Conservation (phyloP, 2,888 invertebrate genomes). For the Limnephilus marmoratus region DNA sequence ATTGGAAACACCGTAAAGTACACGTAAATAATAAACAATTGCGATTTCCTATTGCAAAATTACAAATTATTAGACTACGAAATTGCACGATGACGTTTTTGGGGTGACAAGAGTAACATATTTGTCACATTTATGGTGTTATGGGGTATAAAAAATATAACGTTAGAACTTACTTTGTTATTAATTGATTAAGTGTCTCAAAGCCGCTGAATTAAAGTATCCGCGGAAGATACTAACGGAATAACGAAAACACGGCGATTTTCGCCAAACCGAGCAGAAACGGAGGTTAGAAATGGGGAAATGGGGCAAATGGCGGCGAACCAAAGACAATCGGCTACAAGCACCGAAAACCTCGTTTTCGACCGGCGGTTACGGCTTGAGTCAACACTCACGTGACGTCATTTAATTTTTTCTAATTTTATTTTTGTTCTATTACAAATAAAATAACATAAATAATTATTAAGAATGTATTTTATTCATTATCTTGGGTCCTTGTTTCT, state of each 20-base stretch:
- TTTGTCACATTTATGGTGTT: neutral
- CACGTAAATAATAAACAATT: neutral
- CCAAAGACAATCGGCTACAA: neutral
- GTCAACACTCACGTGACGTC: neutral
- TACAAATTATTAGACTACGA: neutral
- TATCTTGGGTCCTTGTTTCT: too few species aligned
- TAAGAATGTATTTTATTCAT: too few species aligned
- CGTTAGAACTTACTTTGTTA: neutral
- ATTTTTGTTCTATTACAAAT: too few species aligned
- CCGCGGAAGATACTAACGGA: neutral
- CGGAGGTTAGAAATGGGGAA: neutral
- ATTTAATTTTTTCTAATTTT: neutral
- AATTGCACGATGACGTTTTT: neutral
- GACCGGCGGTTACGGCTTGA: neutral
- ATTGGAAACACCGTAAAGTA: neutral
- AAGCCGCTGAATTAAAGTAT: neutral
- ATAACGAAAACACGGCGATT: neutral
- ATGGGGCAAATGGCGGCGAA: neutral
- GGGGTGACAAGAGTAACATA: neutral
- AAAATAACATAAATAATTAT: too few species aligned
- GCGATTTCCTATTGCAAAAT: neutral
- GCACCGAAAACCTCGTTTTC: neutral
- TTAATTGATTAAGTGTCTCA: constrained; percentile 2
- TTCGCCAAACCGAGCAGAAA: neutral
- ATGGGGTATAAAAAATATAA: neutral